Conservation (phyloP, 2,888 invertebrate species). For the Cotesia congregata region DNA sequence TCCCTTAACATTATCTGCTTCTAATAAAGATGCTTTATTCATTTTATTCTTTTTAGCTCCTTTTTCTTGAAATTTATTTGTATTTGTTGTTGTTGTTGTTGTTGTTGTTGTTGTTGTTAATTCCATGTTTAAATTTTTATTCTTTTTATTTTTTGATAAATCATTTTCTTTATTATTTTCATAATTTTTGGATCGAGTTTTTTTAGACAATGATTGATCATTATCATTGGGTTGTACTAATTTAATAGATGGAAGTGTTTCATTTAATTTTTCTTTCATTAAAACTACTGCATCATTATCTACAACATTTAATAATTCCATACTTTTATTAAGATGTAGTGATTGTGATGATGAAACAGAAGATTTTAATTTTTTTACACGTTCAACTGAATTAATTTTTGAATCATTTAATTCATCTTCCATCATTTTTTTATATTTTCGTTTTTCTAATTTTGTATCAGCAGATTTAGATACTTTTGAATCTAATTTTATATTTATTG, state of each 20-base stretch:
- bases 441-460: neutral
- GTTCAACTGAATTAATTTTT: neutral
- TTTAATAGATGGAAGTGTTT: slow-evolving; percentile 54
- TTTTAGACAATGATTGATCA: slow-evolving; percentile 16
- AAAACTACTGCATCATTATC: slow-evolving; percentile 54
- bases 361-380: slow-evolving; percentile 31
- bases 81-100: too few species aligned
- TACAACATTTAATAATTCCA: neutral
- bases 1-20: too few species aligned
- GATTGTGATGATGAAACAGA: slow-evolving; percentile 19
- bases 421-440: neutral
- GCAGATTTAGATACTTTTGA: neutral
- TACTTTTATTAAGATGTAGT: slow-evolving; percentile 11
- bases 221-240: slow-evolving; percentile 33
- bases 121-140: too few species aligned
- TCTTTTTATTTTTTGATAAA: too few species aligned
- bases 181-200: slow-evolving; percentile 23
- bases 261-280: slow-evolving; percentile 60
- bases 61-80: too few species aligned
- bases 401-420: neutral
- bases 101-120: too few species aligned
- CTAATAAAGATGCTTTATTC: too few species aligned
- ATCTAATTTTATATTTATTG: neutral
- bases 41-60: too few species aligned
- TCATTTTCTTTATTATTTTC: slow-evolving; percentile 32